Base-by-base conservation (phyloP, 2,113 vertebrate genomes). In the Cygnus atratus region DNA sequence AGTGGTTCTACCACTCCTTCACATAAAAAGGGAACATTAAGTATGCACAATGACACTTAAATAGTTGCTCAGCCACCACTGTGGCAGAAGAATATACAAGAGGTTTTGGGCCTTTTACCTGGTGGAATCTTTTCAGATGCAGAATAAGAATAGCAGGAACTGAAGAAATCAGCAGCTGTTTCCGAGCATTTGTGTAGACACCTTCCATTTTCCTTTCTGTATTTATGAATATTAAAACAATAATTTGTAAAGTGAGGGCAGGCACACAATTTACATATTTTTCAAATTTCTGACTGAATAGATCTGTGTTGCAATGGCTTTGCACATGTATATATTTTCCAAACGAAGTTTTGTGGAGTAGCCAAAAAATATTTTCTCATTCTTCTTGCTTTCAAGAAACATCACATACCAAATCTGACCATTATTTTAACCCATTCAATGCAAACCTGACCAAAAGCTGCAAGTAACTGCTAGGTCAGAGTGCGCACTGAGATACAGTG, bases 101-200 rank as follows among this genome's bases (percentile, higher is more conserved):
- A 54, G 8, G n/a, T 3, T 55, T 92, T 11, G 22, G 58, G 21
- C 50, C 59, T 96, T 95, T 97, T 98, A 98, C 99, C 99, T 99
- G 99, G 95, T 99, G 99, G 95, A 99, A 99, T 92, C 99, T 99
- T 98, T 99, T 99, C 54, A 99, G 98, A 92, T 99, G 99, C 63
- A 99, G 98, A 79, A 99, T 99, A 95, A 99, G 98, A 93, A 99
- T 97, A 37, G 98, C 98, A 94, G 99, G 99, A 93, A 99, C 98
- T 15, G 98, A 98, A 71, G 99, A 99, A 97, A 99, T 99, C 76
- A 99, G 98, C 84, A 99, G 97, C 94, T 99, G 99, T 84, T 99
- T 99, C 76, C 99, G 98, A 48, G 99, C 99, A 59, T 99, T 99
- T 75, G 99, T 99, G 96, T 99, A 99, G 74, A 99, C 97, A 63